A percentile compares a stretch with the other conserved stretches of the same genome.
Evolutionary conservation across 2,113 vertebrate genomes (phyloP).

Genomic region (Rhodinocichla rosea): DNA sequence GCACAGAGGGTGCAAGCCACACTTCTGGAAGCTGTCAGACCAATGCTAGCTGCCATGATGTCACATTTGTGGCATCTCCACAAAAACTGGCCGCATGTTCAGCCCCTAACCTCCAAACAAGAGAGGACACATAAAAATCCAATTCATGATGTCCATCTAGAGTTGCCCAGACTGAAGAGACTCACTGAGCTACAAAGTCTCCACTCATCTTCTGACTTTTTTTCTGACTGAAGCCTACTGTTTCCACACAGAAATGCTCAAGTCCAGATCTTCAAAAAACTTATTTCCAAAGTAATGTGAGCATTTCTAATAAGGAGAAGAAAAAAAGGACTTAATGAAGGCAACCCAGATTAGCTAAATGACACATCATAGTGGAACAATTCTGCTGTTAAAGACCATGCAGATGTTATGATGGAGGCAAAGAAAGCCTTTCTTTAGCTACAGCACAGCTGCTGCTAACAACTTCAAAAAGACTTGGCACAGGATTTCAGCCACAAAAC

Average conservation of each 20-base stretch:
- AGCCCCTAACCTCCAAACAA: not conserved
- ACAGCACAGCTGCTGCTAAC: slow-evolving; percentile 44
- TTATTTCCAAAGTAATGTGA: not conserved
- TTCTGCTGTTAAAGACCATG: slow-evolving; percentile 44
- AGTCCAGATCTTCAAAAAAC: not conserved
- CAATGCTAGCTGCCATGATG: not conserved
- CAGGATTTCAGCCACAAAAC: slow-evolving; percentile 30
- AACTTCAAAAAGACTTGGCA: slow-evolving; percentile 58
- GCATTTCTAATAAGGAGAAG: not conserved
- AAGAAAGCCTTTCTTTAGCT: slow-evolving; percentile 46
- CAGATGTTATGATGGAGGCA: slow-evolving; percentile 25
- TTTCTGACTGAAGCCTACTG: not conserved
- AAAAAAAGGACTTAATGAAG: not conserved
- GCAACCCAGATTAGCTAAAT: not conserved
- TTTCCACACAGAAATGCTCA: not conserved
- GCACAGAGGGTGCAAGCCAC: not conserved
- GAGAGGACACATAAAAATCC: not conserved
- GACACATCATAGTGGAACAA: not conserved
- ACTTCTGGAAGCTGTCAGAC: not conserved
- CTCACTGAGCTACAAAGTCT: not conserved
- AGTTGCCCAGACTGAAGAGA: not conserved
- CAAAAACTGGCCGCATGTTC: not conserved
- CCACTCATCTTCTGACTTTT: not conserved
- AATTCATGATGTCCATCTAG: not conserved
- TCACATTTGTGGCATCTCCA: not conserved